phyloP scores from a whole-genome alignment of 2,888 invertebrate genomes.

The Chrysodeixis includens region DNA sequence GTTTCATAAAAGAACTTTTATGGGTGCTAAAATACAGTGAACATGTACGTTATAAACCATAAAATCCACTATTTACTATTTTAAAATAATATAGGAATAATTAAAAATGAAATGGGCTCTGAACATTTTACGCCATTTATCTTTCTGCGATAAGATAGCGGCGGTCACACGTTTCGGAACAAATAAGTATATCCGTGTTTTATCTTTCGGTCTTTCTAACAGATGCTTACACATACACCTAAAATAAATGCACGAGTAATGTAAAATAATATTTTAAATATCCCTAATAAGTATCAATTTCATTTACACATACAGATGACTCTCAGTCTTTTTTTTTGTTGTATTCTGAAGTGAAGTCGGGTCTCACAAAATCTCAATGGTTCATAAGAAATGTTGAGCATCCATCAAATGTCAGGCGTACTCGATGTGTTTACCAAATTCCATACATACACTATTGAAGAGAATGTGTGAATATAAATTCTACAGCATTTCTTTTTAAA shows the following conservation, averaged over 20 bases:
- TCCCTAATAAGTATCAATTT: no score
- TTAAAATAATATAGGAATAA: not conserved
- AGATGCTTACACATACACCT: not conserved
- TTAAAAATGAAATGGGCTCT: not conserved
- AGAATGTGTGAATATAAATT: not conserved
- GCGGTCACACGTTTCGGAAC: slow-evolving; percentile 31
- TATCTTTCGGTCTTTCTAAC: not conserved
- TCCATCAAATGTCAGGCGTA: no score
- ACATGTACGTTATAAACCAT: not conserved
- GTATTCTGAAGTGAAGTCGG: no score
- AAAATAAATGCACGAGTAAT: not conserved
- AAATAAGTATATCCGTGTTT: slow-evolving; percentile 15
- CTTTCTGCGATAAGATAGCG: slow-evolving; percentile 40
- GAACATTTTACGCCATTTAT: slow-evolving; percentile 21
- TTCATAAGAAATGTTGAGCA: no score
- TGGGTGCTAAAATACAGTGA: not conserved
- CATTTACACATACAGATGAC: no score
- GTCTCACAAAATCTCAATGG: no score
- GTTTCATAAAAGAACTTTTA: not conserved
- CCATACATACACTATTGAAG: not conserved
- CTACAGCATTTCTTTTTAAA: slow-evolving; percentile 5
- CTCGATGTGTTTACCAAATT: not conserved
- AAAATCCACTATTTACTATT: not conserved
- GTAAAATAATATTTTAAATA: no score
- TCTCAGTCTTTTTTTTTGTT: no score